Conservation (phyloP, 2,113 vertebrate species). For the Micronycteris hirsuta region DNA sequence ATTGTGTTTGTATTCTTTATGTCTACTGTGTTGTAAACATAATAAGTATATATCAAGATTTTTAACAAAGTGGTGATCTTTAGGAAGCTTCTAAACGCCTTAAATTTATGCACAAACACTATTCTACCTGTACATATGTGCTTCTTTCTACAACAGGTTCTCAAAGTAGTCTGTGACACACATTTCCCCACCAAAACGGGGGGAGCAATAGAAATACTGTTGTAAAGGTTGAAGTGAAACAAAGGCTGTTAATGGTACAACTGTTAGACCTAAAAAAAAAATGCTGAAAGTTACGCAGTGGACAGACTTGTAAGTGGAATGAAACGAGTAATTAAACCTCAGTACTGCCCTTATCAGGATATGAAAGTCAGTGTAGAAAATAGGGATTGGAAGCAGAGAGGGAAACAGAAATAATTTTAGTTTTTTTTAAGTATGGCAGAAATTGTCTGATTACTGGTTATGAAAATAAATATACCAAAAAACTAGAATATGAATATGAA, state of each 20-base stretch:
- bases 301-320: not conserved
- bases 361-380: not conserved
- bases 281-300: not conserved
- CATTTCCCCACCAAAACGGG: not conserved
- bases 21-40: not conserved
- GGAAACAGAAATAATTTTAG: not conserved
- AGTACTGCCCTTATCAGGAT: not conserved
- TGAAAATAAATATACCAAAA: not conserved
- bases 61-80: not conserved
- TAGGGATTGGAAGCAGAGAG: not conserved
- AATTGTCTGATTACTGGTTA: not conserved
- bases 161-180: not conserved
- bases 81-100: not conserved
- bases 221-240: not conserved
- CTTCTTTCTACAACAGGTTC: not conserved
- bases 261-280: not conserved
- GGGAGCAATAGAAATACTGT: not conserved
- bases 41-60: not conserved
- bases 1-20: slow-evolving; percentile 19
- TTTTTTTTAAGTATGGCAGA: not conserved
- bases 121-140: not conserved
- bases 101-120: not conserved
- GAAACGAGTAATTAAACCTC: not conserved
- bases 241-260: not conserved
- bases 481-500: not conserved